A percentile compares a stretch with the other conserved stretches of the same genome.
phyloP scores from a whole-genome alignment of 2,888 invertebrate genomes.

The Luperina nickerlii region DNA sequence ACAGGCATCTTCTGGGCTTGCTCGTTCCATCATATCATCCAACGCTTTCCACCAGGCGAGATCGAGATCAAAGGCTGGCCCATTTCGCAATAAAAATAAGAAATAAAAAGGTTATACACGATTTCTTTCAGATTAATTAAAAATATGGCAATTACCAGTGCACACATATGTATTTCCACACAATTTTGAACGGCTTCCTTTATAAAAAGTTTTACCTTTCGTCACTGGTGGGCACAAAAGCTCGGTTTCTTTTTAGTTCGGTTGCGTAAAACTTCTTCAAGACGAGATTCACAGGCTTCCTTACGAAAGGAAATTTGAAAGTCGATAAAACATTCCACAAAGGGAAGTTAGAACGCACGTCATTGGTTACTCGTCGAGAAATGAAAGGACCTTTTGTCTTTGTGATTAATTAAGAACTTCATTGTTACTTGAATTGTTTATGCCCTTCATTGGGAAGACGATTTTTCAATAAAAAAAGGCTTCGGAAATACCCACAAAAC shows the following conservation, averaged over 20 bases:
- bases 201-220: neutral
- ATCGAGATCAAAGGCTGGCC: no score
- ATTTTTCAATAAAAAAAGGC: neutral
- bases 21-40: no score
- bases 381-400: neutral
- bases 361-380: neutral
- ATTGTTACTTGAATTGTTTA: neutral
- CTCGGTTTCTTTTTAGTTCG: neutral
- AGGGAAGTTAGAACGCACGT: neutral
- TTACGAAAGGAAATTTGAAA: neutral
- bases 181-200: neutral
- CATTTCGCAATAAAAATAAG: no score
- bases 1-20: no score
- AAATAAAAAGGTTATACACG: neutral
- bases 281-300: constrained; percentile 8
- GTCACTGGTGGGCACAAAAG: neutral
- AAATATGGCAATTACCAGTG: neutral
- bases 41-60: no score
- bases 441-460: neutral
- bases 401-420: neutral
- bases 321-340: neutral
- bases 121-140: neutral
- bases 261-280: constrained; percentile 1
- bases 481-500: neutral
- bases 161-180: neutral